A percentile compares a stretch with the other conserved stretches of the same genome.
phyloP scores from a whole-genome alignment of 1,140 invertebrate genomes.

The Drosophila ercepeae region DNA sequence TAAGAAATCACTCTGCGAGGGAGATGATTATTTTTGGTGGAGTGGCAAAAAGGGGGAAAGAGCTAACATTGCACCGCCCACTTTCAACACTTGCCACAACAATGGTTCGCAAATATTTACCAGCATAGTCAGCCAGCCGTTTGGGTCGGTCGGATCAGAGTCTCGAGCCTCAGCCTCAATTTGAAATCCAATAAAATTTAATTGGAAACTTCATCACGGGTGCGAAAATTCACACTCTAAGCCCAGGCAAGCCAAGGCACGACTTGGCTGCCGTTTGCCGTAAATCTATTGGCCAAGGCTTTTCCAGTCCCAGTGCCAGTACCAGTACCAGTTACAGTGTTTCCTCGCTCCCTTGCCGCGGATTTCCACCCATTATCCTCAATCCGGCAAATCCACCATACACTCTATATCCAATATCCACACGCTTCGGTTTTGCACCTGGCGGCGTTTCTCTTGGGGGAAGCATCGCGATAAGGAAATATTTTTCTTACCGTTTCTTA shows the following conservation, averaged over 20 bases:
- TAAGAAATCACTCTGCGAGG: constrained; percentile 73
- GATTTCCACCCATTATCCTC: constrained; percentile 4
- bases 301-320: constrained; percentile 24
- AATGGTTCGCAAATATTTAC: constrained; percentile 81
- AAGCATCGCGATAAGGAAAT: constrained; percentile 79
- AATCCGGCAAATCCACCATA: not conserved
- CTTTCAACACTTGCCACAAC: constrained; percentile 81
- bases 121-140: constrained; percentile 19
- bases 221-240: constrained; percentile 82
- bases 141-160: constrained; percentile 52
- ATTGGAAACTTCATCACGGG: constrained; percentile 83
- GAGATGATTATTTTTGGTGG: constrained; percentile 37
- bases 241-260: constrained; percentile 63
- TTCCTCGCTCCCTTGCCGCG: not conserved
- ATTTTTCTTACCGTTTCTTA: constrained; percentile 59
- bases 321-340: constrained; percentile 3
- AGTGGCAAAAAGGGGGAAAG: not conserved
- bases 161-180: constrained; percentile 64
- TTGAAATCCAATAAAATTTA: constrained; percentile 83
- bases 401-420: constrained; percentile 19
- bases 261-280: constrained; percentile 78
- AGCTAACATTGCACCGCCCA: constrained; percentile 54
- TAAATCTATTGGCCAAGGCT: constrained; percentile 73
- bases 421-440: constrained; percentile 51
- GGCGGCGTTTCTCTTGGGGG: constrained; percentile 47